Conservation (phyloP, 2,797 vertebrate genomes). For the Paramormyrops hopkinsi region DNA sequence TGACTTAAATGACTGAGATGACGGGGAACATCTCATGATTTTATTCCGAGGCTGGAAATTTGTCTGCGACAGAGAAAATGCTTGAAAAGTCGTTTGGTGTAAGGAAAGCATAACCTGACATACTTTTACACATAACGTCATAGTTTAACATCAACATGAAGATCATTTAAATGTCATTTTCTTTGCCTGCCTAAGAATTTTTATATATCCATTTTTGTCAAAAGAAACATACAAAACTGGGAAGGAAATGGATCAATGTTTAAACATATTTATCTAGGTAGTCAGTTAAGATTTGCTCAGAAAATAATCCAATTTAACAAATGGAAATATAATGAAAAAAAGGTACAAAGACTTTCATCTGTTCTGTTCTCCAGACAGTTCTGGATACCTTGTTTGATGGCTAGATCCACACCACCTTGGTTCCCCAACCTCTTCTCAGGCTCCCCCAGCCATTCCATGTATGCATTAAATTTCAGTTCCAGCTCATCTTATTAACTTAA, state of each 20-base stretch:
- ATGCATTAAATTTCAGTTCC: neutral
- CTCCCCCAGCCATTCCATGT: neutral
- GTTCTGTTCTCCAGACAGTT: neutral
- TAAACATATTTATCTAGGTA: neutral
- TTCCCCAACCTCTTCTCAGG: neutral
- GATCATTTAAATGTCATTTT: neutral
- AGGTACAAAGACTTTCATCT: neutral
- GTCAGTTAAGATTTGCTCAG: neutral
- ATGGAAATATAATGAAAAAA: neutral
- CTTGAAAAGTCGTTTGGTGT: neutral
- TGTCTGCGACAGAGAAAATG: neutral
- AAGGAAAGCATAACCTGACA: neutral
- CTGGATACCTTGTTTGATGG: neutral
- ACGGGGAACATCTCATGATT: neutral
- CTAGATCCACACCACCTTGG: neutral
- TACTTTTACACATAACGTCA: neutral
- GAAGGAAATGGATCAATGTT: neutral
- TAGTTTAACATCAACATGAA: neutral
- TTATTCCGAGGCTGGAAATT: neutral
- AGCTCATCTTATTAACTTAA: neutral
- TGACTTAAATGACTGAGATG: neutral
- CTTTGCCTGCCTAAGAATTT: neutral
- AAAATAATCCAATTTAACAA: neutral
- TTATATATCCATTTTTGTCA: neutral
- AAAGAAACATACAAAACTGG: neutral